These are phyloP conservation scores for Dryomyza anilis DNA, from an alignment of 2,888 invertebrate species.

Conservation along the genomic window DNA sequence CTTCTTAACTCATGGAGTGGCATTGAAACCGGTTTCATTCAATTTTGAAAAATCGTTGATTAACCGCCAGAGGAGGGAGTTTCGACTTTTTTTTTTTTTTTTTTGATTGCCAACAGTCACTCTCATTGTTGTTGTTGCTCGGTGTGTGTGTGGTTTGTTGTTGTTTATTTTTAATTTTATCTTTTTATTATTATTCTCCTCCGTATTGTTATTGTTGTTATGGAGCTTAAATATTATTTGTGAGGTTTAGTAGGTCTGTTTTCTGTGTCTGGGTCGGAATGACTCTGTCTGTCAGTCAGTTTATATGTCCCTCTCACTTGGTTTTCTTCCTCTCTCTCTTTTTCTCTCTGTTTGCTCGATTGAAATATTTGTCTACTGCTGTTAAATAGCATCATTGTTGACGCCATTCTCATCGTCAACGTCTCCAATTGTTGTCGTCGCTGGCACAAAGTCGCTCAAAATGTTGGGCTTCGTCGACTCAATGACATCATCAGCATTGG, in stretches of 20 bases:
- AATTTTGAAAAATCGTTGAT: background rate
- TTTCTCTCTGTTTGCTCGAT: too few species aligned
- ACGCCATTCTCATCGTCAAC: background rate
- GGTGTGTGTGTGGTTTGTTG: background rate
- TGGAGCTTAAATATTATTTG: too few species aligned
- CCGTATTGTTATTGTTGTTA: background rate
- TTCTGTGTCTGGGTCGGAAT: too few species aligned
- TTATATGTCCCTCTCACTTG: too few species aligned
- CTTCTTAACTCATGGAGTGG: background rate
- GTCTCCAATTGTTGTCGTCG: too few species aligned
- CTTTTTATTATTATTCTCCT: background rate
- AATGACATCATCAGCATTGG: too few species aligned
- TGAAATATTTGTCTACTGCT: conserved; percentile 3
- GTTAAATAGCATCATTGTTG: conserved; percentile 5
- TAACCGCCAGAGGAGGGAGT: too few species aligned
- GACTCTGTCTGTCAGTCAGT: background rate
- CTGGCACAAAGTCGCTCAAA: too few species aligned
- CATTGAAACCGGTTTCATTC: conserved; percentile 8
- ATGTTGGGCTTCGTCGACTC: too few species aligned
- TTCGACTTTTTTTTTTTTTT: background rate
- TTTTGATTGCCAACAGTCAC: background rate
- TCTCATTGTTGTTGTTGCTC: background rate
- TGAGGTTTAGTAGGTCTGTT: too few species aligned
- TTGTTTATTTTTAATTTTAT: background rate
- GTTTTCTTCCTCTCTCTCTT: too few species aligned